These are phyloP conservation scores for Zosterops lateralis DNA, from an alignment of 2,113 vertebrate genomes.

Conservation along the genomic window DNA sequence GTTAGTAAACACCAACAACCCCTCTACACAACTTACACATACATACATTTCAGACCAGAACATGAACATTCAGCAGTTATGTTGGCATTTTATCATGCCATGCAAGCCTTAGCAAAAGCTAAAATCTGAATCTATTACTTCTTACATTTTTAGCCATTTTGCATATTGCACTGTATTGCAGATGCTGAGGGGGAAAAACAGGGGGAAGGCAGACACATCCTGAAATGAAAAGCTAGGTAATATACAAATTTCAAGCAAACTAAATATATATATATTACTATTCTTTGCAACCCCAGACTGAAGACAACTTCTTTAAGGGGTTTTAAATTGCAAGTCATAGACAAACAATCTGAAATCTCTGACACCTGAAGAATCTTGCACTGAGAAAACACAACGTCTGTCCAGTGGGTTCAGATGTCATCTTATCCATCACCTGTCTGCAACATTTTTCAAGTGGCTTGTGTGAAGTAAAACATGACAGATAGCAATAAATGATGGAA, in stretches of 20 bases:
- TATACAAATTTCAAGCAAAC: background rate
- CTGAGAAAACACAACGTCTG: background rate
- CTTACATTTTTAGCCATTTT: background rate
- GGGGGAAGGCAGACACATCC: fast-evolving
- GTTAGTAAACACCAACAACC: background rate
- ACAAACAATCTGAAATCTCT: background rate
- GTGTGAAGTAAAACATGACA: background rate
- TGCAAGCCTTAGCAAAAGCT: background rate
- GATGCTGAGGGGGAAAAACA: background rate
- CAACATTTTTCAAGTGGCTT: background rate
- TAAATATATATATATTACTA: background rate
- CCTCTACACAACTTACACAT: background rate
- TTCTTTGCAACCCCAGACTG: background rate
- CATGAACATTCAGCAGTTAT: background rate
- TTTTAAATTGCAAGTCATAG: background rate
- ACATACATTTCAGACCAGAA: background rate
- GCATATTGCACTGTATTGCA: background rate
- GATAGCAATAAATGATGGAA: background rate
- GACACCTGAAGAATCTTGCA: background rate
- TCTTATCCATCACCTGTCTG: background rate
- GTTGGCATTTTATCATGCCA: background rate
- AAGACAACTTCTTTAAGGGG: background rate
- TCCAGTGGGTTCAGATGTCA: background rate
- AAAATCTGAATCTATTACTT: background rate
- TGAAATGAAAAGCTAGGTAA: background rate